Percentiles rank a stretch among this genome's conserved stretches.
These are phyloP conservation scores for Panthera tigris DNA, from an alignment of 2,113 vertebrate genomes.

Conservation along the genomic window DNA sequence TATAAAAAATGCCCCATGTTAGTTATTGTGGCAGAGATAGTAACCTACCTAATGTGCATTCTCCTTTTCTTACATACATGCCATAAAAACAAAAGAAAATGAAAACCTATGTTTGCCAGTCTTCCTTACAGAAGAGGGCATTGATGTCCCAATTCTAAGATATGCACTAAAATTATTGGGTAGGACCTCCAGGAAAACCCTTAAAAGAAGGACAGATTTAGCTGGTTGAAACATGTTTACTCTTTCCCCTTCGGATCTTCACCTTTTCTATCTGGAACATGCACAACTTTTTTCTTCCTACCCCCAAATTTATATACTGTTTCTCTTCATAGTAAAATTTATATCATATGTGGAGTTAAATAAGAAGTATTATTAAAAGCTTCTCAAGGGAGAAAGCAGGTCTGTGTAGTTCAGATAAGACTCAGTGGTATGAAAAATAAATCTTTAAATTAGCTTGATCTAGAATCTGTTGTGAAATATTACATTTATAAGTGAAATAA, in stretches of 20 bases:
- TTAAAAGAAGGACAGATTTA: background rate
- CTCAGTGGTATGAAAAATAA: conserved; percentile 28
- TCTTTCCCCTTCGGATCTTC: background rate
- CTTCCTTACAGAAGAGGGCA: background rate
- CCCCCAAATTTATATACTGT: background rate
- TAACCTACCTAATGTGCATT: background rate
- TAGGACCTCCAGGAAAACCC: background rate
- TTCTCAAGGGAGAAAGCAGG: background rate
- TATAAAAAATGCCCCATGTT: background rate
- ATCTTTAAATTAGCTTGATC: background rate
- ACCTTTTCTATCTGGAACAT: conserved; percentile 5
- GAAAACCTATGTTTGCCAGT: background rate
- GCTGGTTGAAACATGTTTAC: background rate
- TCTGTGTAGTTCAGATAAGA: background rate
- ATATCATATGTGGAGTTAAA: background rate
- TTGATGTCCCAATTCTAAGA: background rate
- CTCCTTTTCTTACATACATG: background rate
- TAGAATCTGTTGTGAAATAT: conserved; percentile 43
- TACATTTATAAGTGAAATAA: conserved; percentile 30
- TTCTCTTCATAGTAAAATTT: conserved; percentile 23
- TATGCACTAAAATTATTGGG: background rate
- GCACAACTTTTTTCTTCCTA: background rate
- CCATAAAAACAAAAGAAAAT: background rate
- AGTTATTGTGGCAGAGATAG: background rate
- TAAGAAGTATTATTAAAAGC: background rate